phyloP scores from a whole-genome alignment of 2,888 invertebrate species.

The Chrysolina haemoptera region DNA sequence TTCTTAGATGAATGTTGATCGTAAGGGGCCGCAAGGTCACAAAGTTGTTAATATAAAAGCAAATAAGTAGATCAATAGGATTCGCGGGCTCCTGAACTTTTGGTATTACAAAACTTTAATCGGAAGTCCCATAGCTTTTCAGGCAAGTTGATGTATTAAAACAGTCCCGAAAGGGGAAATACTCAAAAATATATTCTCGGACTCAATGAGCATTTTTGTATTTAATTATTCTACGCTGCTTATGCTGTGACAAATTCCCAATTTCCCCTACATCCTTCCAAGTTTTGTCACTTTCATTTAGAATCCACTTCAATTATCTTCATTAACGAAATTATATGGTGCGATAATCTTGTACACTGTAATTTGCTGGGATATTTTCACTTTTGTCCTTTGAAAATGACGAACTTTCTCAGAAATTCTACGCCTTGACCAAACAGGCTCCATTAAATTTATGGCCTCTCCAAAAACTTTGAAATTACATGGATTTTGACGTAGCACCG shows the following conservation, averaged over 20 bases:
- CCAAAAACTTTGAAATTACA: conserved; percentile 17
- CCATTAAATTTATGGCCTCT: conserved; percentile 44
- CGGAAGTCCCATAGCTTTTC: no score
- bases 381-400: conserved; percentile 29
- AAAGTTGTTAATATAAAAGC: no score
- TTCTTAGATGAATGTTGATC: no score
- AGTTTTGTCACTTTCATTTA: conserved; percentile 57
- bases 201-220: neutral
- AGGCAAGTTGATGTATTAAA: no score
- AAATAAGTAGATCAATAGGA: no score
- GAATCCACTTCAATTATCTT: conserved; percentile 58
- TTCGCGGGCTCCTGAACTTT: no score
- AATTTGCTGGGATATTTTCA: conserved; percentile 49
- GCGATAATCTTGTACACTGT: conserved; percentile 49
- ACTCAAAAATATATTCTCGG: no score
- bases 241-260: neutral
- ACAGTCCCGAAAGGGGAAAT: no score
- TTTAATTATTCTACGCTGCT: neutral
- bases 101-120: no score
- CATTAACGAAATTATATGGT: conserved; percentile 56
- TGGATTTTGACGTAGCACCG: neutral
- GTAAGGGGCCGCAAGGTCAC: no score
- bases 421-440: conserved; percentile 12
- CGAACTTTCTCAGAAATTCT: conserved; percentile 19
- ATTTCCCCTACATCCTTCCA: conserved; percentile 52